Evolutionary conservation across 2,113 vertebrate genomes (phyloP), one percentile per base, ranked within the genome.

Genomic region (Haemorhous mexicanus): DNA sequence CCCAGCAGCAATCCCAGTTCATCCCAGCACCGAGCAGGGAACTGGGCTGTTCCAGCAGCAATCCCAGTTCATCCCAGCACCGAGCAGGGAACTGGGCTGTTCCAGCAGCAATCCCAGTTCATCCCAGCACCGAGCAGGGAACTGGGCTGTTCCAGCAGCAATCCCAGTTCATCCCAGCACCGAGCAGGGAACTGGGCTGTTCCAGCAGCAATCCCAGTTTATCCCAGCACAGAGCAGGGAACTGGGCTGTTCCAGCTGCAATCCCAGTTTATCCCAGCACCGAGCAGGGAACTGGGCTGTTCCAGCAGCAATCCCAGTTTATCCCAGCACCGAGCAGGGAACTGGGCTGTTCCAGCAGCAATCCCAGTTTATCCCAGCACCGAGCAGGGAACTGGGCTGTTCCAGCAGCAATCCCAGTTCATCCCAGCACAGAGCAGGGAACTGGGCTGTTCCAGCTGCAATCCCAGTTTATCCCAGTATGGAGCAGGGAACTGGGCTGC

Each of bases 351-450:
- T 58, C 55, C 55, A 58, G 33, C 13, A 23, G 21, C 63, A 4
- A 9, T 26, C 5, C 2, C 30, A 8, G 21, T 5, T 13, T 12
- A 17, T 14, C n/a, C 52, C 5, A 47, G 46, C 2, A 11, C 10
- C 2, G 47, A 26, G 24, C 24, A 50, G 49, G 49, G 47, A 50
- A 26, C 49, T 50, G 49, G 49, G 49, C 22, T 15, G 49, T 1
- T 50, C 49, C 13, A 0, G 0, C 14, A 16, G 8, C 5, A 13
- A 4, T 32, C 3, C 2, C 22, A 11, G 19, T 14, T 13, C 23
- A 16, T 16, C 43, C 62, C 64, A 8, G 64, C 2, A 32, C 2
- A 2, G 28, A 35, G 9, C 16, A 14, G 23, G 16, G 44, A 58
- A 7, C 41, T 44, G 53, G 41, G 70, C 18, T 35, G 10, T 2